A percentile compares a stretch with the other conserved stretches of the same genome.
Conservation (phyloP, 1,140 invertebrate genomes). For the Saccostrea echinata region DNA sequence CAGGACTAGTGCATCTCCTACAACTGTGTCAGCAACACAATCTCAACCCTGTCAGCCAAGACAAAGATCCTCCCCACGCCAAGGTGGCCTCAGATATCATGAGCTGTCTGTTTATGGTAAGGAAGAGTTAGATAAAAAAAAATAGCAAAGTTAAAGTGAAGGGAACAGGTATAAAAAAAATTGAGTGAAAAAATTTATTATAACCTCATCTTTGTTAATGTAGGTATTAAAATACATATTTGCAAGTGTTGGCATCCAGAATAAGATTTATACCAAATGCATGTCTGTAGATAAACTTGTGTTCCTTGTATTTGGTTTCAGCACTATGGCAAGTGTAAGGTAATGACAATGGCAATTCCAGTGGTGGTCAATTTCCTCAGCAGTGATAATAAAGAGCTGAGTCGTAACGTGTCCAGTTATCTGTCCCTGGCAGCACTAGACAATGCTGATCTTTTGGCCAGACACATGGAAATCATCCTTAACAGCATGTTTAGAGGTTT, state of each 20-base stretch:
- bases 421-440: slow-evolving; percentile 95
- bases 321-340: slow-evolving; percentile 91
- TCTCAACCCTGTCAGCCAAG: slow-evolving; percentile 87
- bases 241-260: no score
- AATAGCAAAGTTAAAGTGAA: no score
- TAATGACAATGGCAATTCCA: slow-evolving; percentile 94
- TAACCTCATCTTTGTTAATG: no score
- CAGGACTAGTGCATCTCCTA: slow-evolving; percentile 89
- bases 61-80: slow-evolving; percentile 95
- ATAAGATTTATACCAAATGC: no score
- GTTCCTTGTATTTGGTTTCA: slow-evolving; percentile 78
- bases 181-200: no score
- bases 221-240: no score
- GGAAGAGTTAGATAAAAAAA: not conserved
- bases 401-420: slow-evolving; percentile 93
- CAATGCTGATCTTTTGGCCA: slow-evolving; percentile 90
- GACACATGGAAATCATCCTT: slow-evolving; percentile 93
- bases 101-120: slow-evolving; percentile 95
- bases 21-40: slow-evolving; percentile 94
- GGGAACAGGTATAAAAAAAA: no score
- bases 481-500: slow-evolving; percentile 91
- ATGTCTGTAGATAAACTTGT: not conserved
- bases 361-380: slow-evolving; percentile 94
- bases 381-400: slow-evolving; percentile 93
- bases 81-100: slow-evolving; percentile 97